phyloP scores from a whole-genome alignment of 1,140 invertebrate species.

The Plodia interpunctella region DNA sequence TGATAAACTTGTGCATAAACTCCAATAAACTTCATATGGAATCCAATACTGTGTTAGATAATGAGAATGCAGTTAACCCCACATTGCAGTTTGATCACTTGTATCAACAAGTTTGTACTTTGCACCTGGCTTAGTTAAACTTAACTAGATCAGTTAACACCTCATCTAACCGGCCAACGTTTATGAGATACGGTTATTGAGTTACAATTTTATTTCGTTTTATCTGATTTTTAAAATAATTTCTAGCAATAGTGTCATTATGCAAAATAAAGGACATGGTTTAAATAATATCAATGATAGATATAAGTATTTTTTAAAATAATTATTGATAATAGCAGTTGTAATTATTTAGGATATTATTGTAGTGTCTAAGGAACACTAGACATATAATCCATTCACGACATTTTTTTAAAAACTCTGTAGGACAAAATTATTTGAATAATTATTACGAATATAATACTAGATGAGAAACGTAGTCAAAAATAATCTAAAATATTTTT shows the following conservation, averaged over 20 bases:
- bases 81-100: conserved; percentile 39
- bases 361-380: no score
- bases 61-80: conserved; percentile 16
- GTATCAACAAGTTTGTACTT: conserved; percentile 41
- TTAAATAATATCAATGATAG: no score
- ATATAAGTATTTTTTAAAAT: no score
- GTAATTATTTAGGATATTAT: no score
- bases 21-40: neutral
- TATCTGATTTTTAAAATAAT: conserved; percentile 15
- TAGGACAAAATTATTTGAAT: no score
- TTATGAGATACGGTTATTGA: conserved; percentile 40
- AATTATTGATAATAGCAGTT: neutral
- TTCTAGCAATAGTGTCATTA: no score
- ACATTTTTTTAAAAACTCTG: no score
- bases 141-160: conserved; percentile 58
- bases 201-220: conserved; percentile 26
- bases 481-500: no score
- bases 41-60: neutral
- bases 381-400: no score
- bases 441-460: no score
- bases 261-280: no score
- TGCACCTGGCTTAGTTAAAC: conserved; percentile 42
- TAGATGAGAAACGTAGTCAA: no score
- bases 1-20: neutral
- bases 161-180: conserved; percentile 38